Base-by-base conservation (phyloP, 2,888 invertebrate species). In the Sarcophaga variegata region DNA sequence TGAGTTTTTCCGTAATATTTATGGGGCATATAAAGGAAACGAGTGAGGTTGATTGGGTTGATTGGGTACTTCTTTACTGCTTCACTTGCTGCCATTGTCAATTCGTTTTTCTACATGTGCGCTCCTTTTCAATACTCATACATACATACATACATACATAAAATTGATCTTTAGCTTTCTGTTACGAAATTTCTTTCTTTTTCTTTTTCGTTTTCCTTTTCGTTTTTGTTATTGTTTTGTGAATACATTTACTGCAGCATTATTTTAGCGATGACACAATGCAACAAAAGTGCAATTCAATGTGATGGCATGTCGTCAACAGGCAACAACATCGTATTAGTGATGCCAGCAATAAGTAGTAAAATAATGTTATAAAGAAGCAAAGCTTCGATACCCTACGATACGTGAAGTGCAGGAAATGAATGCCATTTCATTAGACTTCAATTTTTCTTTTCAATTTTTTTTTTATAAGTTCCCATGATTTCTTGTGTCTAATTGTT, bases 11-110 rank as follows among this genome's bases (percentile, higher is more conserved):
- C 75, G 49, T 62, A 75, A 76, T 76, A 77, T 83, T 79, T 75
- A 80, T 80, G 70, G 70, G 27, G 49, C 37, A 69, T 79, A 70
- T 74, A 47, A 75, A 78, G 75, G 78, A 86, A 82, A 86, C 72
- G 82, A 70, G 67, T 70, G 71, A 79, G 66, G 71, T 71, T 82
- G 79, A 82, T 82, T 86, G 82, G 86, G 79, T 80, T 79, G 74
- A 14, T 54, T 54, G 17, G 10, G 37, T 10, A 37, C 8, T 72
- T 83, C 74, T 82, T 79, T 71, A 76, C 47, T 71, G 82, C 76
- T 71, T 79, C 82, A 86, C 76, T 79, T 71, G 66, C 22, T 79
- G 82, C 17, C 60, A 62, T 66, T 75, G 66, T 78, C 45, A 71
- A 69, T 84, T 70, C 63, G 54, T 12, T 54, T 14, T 54, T 10